Conservation (phyloP, 2,888 invertebrate species). For the Melinaea marsaeus region DNA sequence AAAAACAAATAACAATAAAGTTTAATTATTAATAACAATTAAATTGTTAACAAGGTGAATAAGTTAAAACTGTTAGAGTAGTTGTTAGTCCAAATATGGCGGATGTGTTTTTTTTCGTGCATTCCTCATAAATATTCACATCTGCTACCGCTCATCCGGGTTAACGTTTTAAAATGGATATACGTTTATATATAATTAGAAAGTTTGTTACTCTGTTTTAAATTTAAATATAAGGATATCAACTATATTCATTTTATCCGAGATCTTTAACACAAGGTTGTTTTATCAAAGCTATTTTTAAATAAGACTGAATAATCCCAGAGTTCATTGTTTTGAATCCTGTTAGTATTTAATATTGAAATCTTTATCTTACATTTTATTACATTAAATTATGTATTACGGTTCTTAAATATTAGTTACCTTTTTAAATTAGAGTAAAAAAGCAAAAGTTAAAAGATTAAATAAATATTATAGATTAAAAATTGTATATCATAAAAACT, state of each 20-base stretch:
- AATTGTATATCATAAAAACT: background rate
- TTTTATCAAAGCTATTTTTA: too few relatives aligned
- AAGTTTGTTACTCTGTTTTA: background rate
- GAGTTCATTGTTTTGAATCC: too few relatives aligned
- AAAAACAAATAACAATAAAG: too few relatives aligned
- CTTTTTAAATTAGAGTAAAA: too few relatives aligned
- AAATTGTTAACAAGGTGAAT: background rate
- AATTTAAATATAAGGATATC: too few relatives aligned
- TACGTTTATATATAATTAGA: background rate
- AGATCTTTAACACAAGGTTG: too few relatives aligned
- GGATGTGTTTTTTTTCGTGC: conserved; percentile 60
- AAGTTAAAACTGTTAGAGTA: conserved; percentile 8
- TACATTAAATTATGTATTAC: too few relatives aligned
- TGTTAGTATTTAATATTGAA: too few relatives aligned
- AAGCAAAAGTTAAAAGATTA: background rate
- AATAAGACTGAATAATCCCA: too few relatives aligned
- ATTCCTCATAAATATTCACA: conserved; percentile 50
- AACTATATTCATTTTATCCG: too few relatives aligned
- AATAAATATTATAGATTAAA: background rate
- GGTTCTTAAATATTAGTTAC: too few relatives aligned
- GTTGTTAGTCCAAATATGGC: conserved; percentile 44
- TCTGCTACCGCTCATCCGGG: conserved; percentile 50
- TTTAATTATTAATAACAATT: background rate
- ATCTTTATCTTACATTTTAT: too few relatives aligned
- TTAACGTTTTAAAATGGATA: conserved; percentile 40